Percentiles rank a stretch among this genome's conserved stretches.
Conservation (phyloP, 1,140 invertebrate species). For the Cryptotermes secundus region DNA sequence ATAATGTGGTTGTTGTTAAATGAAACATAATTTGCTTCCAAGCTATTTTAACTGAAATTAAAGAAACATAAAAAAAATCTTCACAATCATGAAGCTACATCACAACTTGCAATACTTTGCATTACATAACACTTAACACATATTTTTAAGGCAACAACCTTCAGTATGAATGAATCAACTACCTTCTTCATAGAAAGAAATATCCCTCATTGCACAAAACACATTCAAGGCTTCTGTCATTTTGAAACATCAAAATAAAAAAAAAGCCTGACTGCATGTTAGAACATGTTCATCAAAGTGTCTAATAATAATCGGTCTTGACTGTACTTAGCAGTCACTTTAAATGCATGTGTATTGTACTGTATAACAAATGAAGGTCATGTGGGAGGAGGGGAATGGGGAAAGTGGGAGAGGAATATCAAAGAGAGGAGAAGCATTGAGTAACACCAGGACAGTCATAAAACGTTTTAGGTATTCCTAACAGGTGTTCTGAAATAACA, state of each 20-base stretch:
- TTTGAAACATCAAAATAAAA: background rate
- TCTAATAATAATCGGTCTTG: background rate
- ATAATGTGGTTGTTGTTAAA: too few species aligned
- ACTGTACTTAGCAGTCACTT: background rate
- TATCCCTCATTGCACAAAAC: background rate
- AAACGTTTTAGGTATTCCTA: background rate
- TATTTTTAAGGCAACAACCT: background rate
- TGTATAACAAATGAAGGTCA: conserved; percentile 4
- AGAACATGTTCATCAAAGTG: background rate
- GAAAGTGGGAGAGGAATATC: background rate
- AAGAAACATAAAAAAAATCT: too few species aligned
- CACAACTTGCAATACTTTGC: too few species aligned
- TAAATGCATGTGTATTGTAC: conserved; percentile 7
- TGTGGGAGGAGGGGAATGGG: background rate
- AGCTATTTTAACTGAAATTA: too few species aligned
- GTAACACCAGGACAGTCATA: background rate
- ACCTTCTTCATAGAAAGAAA: background rate
- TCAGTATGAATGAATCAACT: background rate
- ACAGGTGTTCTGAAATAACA: background rate
- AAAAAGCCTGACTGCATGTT: background rate
- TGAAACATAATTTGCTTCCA: too few species aligned
- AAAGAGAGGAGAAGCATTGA: background rate
- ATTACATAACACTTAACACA: too few species aligned
- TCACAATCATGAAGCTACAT: too few species aligned
- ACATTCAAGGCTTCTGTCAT: background rate